These are phyloP conservation scores for Isurus oxyrinchus DNA, from an alignment of 2,113 vertebrate genomes.

Conservation along the genomic window DNA sequence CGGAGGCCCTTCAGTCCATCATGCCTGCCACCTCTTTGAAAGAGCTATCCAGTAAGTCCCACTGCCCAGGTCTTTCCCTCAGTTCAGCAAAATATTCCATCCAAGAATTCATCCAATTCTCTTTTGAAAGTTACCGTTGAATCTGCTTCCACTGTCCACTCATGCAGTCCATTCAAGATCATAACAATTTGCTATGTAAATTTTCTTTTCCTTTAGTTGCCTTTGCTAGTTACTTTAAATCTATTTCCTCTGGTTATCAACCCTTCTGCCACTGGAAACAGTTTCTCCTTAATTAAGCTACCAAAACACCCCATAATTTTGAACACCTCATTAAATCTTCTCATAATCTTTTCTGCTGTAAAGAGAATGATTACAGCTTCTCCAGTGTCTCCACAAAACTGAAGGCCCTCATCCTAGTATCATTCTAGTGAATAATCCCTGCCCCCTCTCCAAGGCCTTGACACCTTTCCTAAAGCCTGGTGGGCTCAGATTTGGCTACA, in stretches of 20 bases:
- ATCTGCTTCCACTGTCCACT: not conserved
- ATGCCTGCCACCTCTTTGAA: too few species aligned
- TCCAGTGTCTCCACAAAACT: not conserved
- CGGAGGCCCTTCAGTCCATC: not conserved
- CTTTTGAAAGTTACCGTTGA: not conserved
- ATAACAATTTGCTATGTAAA: not conserved
- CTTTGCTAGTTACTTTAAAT: not conserved
- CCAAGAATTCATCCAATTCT: not conserved
- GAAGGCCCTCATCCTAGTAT: not conserved
- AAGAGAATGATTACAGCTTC: not conserved
- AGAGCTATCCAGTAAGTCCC: too few species aligned
- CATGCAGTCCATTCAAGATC: not conserved
- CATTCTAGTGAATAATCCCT: not conserved
- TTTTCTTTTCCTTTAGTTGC: not conserved
- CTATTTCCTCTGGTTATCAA: not conserved
- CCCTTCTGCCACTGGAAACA: not conserved
- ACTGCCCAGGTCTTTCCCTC: too few species aligned
- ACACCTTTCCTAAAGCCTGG: not conserved
- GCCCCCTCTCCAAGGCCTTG: not conserved
- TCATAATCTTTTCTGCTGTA: not conserved
- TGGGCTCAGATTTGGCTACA: not conserved
- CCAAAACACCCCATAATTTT: not conserved
- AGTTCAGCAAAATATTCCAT: too few species aligned
- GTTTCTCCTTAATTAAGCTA: not conserved
- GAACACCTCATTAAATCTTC: not conserved